Evolutionary conservation across 1,140 invertebrate genomes (phyloP), one percentile per base, ranked within the genome.

Genomic region (Pantala flavescens): DNA sequence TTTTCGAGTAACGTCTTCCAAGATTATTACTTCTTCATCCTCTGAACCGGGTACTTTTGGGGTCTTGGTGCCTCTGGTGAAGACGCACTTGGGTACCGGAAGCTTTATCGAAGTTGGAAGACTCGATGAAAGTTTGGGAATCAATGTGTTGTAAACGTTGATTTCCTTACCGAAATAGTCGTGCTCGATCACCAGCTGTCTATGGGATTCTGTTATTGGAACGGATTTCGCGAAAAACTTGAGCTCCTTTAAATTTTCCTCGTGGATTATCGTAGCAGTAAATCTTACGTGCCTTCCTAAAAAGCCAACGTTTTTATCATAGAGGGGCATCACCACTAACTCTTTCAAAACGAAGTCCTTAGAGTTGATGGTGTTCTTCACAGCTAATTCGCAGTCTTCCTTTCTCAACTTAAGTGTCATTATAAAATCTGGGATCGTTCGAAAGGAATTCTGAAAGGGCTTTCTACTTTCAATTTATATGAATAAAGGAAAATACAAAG

Each of bases 141-240:
- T 74, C 14, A 87, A 77, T 36, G 81, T 75, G 49, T 77, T 75
- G 73, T 84, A 86, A 21, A 86, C 82, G 0, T 75, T 76, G 11
- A 81, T 80, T 78, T 87, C 86, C 71, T 86, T 83, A 28, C 82
- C 72, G 75, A 87, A 88, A 0, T 84, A 83, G 0, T 84, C 82
- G 72, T 83, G 84, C 14, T 84, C 79, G 43, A 82, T 79, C 3
- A 87, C 74, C 70, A 85, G 86, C 11, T 83, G 79, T 71, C 81
- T 82, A 72, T 81, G 81, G 0, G 75, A 76, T 0, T 78, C 80
- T 71, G 82, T 80, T 19, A 79, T 78, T 0, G 87, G 86, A 0
- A 85, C 76, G 0, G 80, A 76, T 76, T 88, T 88, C 0, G 84
- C 78, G 71, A 88, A 88, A 75, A 85, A 86, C 2, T 76, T 77